phyloP scores from a whole-genome alignment of 2,797 vertebrate genomes.

The Sandelia bainsii region DNA sequence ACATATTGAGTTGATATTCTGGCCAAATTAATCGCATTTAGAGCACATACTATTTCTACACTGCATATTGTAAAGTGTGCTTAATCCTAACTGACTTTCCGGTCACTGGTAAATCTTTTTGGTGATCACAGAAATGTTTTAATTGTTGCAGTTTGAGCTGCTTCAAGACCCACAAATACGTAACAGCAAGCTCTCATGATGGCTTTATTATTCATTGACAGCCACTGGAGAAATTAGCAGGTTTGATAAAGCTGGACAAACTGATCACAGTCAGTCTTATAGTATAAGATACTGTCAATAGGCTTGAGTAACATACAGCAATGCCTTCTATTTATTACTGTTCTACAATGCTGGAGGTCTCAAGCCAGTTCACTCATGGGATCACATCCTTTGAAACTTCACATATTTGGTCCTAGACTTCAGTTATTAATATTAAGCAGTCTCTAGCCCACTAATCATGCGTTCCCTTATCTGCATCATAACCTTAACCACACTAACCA shows the following conservation, averaged over 20 bases:
- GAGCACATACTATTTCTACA: neutral
- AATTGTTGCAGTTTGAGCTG: slow-evolving; percentile 1
- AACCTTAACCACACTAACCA: no score
- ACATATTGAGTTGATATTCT: neutral
- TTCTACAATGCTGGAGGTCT: slow-evolving; percentile 13
- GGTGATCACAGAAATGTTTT: neutral
- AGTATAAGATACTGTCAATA: neutral
- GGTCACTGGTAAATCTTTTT: neutral
- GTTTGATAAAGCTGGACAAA: no score
- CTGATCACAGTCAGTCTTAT: neutral
- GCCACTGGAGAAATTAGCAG: no score
- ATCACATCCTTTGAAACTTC: no score
- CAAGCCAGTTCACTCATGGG: neutral
- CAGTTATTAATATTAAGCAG: neutral
- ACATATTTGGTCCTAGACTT: neutral
- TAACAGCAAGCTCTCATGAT: slow-evolving; percentile 8
- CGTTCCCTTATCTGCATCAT: no score
- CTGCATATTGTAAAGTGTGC: neutral
- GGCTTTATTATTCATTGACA: no score
- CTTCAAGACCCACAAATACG: slow-evolving; percentile 7
- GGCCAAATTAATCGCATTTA: neutral
- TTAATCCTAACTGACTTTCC: neutral
- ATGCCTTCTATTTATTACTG: slow-evolving; percentile 13
- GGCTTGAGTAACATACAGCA: no score
- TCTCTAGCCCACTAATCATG: neutral